A percentile compares a stretch with the other conserved stretches of the same genome.
Evolutionary conservation across 1,140 invertebrate genomes (phyloP).

Genomic region (Rhizoglyphus robini): DNA sequence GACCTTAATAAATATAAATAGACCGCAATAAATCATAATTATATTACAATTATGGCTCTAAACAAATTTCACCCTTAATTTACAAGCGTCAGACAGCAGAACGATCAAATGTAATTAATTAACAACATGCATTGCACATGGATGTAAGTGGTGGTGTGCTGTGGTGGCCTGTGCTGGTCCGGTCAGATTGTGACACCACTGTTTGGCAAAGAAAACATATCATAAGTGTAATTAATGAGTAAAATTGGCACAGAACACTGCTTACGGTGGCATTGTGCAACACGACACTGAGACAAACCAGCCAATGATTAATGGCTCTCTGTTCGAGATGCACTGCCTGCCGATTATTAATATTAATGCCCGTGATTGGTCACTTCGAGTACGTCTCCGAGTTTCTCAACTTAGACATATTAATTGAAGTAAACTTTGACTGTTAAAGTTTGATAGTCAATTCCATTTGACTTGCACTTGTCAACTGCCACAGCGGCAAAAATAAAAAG

Average conservation of each 20-base stretch:
- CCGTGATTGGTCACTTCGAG: background rate
- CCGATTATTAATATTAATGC: background rate
- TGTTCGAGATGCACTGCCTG: too few species aligned
- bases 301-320: constrained; percentile 1
- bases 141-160: too few species aligned
- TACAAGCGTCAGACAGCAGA: background rate
- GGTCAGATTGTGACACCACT: too few species aligned
- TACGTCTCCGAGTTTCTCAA: background rate
- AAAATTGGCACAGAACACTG: background rate
- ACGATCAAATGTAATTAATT: constrained; percentile 3
- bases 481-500: too few species aligned
- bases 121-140: background rate
- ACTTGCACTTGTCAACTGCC: too few species aligned
- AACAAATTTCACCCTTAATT: background rate
- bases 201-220: background rate
- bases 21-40: constrained; percentile 8
- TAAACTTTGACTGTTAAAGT: background rate
- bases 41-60: constrained; percentile 10
- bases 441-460: background rate
- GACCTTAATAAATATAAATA: background rate
- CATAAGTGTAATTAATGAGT: constrained; percentile 6
- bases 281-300: constrained; percentile 4
- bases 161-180: too few species aligned
- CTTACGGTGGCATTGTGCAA: background rate
- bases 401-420: background rate